Evolutionary conservation across 2,113 vertebrate species (phyloP).

Genomic region (Dipodomys spectabilis): DNA sequence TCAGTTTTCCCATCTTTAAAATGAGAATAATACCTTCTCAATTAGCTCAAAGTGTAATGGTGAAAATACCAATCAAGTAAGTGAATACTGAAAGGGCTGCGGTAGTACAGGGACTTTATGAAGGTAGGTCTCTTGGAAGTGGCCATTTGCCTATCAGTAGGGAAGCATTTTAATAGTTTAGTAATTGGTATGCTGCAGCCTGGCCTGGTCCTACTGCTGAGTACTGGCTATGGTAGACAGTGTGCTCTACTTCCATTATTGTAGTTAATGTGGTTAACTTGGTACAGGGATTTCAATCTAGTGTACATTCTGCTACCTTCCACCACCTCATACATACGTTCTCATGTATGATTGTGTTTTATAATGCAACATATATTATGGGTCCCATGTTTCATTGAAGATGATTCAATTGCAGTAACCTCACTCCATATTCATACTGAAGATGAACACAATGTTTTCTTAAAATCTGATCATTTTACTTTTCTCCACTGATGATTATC

Average conservation of each 20-base stretch:
- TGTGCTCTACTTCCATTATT: background rate
- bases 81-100: background rate
- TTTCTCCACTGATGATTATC: background rate
- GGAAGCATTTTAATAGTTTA: background rate
- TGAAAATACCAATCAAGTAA: background rate
- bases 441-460: background rate
- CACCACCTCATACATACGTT: background rate
- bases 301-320: background rate
- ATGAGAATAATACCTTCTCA: background rate
- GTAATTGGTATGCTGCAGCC: background rate
- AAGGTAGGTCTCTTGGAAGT: background rate
- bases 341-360: background rate
- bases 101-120: background rate
- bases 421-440: background rate
- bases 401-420: background rate
- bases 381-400: background rate
- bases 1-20: slow-evolving; percentile 47
- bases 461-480: background rate
- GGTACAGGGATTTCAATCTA: background rate
- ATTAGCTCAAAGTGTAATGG: background rate
- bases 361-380: background rate
- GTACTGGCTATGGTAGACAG: background rate
- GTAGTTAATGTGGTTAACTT: background rate
- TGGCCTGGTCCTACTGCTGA: too few relatives aligned
- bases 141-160: background rate